Conservation (phyloP, 1,140 invertebrate species). For the Drosophila busckii region DNA sequence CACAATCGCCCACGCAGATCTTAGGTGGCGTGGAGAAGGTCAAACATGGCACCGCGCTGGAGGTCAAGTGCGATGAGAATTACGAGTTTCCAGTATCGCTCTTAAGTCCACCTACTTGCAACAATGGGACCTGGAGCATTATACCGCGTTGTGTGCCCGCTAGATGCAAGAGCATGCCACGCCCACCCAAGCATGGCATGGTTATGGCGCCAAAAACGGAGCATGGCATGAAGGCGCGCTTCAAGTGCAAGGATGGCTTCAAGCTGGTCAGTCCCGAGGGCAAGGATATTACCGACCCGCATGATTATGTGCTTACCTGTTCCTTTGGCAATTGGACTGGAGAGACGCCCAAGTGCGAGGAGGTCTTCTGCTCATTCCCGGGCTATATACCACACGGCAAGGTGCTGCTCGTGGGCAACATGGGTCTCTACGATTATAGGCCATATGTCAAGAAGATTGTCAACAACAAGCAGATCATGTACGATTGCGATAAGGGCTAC, state of each 20-base stretch:
- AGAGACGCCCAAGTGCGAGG: constrained; percentile 89
- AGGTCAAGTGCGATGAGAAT: constrained; percentile 91
- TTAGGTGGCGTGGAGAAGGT: constrained; percentile 82
- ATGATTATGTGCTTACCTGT: constrained; percentile 87
- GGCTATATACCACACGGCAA: constrained; percentile 94
- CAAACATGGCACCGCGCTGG: constrained; percentile 90
- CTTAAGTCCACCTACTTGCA: constrained; percentile 83
- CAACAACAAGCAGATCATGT: constrained; percentile 98
- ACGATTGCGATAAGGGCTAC: constrained; percentile 96
- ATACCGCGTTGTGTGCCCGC: constrained; percentile 94
- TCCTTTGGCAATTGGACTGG: constrained; percentile 96
- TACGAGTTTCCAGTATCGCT: constrained; percentile 86
- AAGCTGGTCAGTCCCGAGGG: constrained; percentile 85
- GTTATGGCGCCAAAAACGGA: constrained; percentile 97
- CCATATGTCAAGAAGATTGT: constrained; percentile 94
- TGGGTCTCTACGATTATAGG: constrained; percentile 98
- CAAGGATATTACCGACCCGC: constrained; percentile 78
- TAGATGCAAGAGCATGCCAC: constrained; percentile 93
- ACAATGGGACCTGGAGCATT: constrained; percentile 97
- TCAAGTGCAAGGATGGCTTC: constrained; percentile 95
- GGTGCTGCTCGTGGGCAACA: constrained; percentile 95
- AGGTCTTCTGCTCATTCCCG: constrained; percentile 96
- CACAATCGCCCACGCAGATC: constrained; percentile 80
- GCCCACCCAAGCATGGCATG: constrained; percentile 92
- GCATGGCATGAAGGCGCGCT: constrained; percentile 95